Base-by-base conservation (phyloP, 2,113 vertebrate species). In the Meles meles region DNA sequence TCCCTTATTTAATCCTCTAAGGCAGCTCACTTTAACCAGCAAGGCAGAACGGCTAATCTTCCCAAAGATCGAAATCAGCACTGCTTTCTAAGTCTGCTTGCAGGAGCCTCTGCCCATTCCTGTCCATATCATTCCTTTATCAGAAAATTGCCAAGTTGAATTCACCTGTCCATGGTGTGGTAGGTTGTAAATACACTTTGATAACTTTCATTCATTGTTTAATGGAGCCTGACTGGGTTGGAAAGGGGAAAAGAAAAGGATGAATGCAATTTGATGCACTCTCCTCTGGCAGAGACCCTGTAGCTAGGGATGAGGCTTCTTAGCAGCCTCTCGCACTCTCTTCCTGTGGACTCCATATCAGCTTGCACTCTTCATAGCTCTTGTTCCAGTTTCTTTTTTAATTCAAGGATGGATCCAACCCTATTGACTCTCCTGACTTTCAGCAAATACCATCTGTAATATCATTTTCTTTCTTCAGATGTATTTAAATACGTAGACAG, bases 131-230 rank as follows among this genome's bases (percentile, higher is more conserved):
- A 76, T 91, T 21, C 39, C 77, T 47, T 92, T 17, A 96, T 95
- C 88, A 96, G 86, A 98, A 98, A 97, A 98, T 31, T 21, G 63
- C 55, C 23, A 80, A 84, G 20, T 91, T 27, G 52, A 89, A 92
- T 94, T 82, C 96, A 94, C 67, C 20, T 7, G 85, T 34, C 72
- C 96, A 42, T 77, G 77, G 7, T 8, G 37, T 77, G 92, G 37
- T 55, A 81, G 52, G 29, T 96, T 96, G 96, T 95, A 98, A 98
- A 95, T 93, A 93, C 63, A 93, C 93, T 83, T 94, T 98, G 98
- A 97, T 97, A 97, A 87, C 94, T 93, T 97, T 88, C 81, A 94
- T 86, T 93, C 93, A 39, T 93, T 95, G 76, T 91, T 97, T 98
- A 96, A 96, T 93, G 94, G 93, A 92, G 86, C 91, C 72, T 96